Percentiles rank a stretch among this genome's conserved stretches.
phyloP scores from a whole-genome alignment of 2,113 vertebrate genomes.

The Danionella cerebrum region DNA sequence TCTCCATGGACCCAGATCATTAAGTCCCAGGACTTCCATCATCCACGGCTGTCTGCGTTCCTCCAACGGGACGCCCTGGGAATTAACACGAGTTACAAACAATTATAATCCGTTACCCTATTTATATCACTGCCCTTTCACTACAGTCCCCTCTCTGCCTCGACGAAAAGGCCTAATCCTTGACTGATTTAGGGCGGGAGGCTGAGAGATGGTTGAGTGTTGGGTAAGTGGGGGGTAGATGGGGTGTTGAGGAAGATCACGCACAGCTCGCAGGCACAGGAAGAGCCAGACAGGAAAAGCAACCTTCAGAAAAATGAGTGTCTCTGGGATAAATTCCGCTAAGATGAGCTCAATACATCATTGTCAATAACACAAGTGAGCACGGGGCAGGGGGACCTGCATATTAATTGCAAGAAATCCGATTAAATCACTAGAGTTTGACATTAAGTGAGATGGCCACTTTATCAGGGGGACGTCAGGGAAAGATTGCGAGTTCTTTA shows the following conservation, averaged over 20 bases:
- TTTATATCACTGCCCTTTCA: constrained; percentile 80
- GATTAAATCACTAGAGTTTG: constrained; percentile 93
- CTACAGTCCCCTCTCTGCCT: constrained; percentile 69
- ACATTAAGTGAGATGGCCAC: constrained; percentile 91
- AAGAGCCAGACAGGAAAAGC: constrained; percentile 31
- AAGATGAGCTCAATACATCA: constrained; percentile 95
- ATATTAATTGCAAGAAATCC: constrained; percentile 99
- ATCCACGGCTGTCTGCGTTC: constrained; percentile 79
- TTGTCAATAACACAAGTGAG: constrained; percentile 84
- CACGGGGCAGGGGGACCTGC: constrained; percentile 81
- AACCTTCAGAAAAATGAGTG: constrained; percentile 85
- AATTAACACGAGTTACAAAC: constrained; percentile 79
- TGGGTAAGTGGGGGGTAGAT: constrained; percentile 30
- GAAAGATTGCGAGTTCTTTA: constrained; percentile 78
- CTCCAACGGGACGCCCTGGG: constrained; percentile 76
- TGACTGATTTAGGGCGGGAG: constrained; percentile 60
- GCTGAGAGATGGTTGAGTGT: constrained; percentile 29
- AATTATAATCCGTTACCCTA: constrained; percentile 84
- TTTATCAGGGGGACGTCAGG: constrained; percentile 86
- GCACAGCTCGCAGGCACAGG: constrained; percentile 68
- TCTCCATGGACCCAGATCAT: constrained; percentile 23
- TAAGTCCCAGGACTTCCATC: constrained; percentile 81
- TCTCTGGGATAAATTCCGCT: constrained; percentile 80
- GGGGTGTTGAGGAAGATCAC: constrained; percentile 60
- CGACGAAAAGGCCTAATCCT: constrained; percentile 71